Percentiles rank a stretch among this genome's conserved stretches.
These are phyloP conservation scores for Orycteropus afer DNA, from an alignment of 2,113 vertebrate species.

Conservation along the genomic window DNA sequence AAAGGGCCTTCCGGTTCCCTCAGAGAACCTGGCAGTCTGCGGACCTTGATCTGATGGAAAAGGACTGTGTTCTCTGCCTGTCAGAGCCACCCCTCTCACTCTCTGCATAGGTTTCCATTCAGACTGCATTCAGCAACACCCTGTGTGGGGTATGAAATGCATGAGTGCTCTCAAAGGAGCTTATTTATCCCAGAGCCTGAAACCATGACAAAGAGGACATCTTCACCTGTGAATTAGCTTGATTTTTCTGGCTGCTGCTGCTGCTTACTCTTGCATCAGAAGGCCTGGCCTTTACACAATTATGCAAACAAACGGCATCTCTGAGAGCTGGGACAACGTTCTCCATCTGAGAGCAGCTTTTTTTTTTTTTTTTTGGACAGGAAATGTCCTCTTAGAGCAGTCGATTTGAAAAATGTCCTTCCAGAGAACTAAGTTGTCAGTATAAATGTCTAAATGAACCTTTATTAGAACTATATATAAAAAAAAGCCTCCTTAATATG, in stretches of 20 bases:
- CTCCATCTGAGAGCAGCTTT: background rate
- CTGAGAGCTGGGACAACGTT: background rate
- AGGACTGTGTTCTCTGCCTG: background rate
- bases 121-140: constrained; percentile 62
- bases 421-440: constrained; percentile 63
- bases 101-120: background rate
- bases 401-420: constrained; percentile 49
- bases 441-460: constrained; percentile 59
- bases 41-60: constrained; percentile 63
- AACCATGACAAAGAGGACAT: constrained; percentile 66
- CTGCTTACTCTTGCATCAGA: constrained; percentile 28
- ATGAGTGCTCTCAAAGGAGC: constrained; percentile 70
- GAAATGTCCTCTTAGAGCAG: constrained; percentile 34
- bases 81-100: background rate
- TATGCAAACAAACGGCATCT: background rate
- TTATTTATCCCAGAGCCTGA: constrained; percentile 59
- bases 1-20: constrained; percentile 36
- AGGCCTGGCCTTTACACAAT: background rate
- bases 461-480: constrained; percentile 69
- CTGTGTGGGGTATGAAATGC: constrained; percentile 27
- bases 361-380: background rate
- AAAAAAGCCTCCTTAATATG: constrained; percentile 66
- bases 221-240: constrained; percentile 76
- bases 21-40: background rate
- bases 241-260: constrained; percentile 54